phyloP scores from a whole-genome alignment of 2,888 invertebrate genomes.

The Phorcus lineatus region DNA sequence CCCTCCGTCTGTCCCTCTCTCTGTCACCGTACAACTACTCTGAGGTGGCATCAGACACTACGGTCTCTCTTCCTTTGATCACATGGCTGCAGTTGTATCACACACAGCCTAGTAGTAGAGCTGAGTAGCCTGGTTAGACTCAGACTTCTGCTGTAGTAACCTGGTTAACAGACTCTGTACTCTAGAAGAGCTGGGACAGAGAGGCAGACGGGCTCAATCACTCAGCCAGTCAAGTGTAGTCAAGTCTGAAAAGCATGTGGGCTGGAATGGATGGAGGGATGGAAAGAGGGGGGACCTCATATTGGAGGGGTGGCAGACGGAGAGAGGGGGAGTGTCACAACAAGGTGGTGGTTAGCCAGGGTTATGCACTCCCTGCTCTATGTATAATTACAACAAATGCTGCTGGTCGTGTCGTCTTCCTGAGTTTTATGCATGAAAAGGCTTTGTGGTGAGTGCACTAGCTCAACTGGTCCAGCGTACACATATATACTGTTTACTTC shows the following conservation, averaged over 20 bases:
- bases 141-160: too few species aligned
- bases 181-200: not conserved
- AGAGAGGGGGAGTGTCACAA: not conserved
- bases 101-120: not conserved
- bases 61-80: not conserved
- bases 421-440: not conserved
- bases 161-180: too few species aligned
- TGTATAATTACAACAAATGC: constrained; percentile 16
- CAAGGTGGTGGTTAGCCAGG: too few species aligned
- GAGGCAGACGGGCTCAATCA: not conserved
- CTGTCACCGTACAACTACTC: not conserved
- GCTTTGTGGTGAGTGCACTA: not conserved
- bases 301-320: not conserved
- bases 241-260: not conserved
- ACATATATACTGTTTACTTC: not conserved
- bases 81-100: not conserved
- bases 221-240: constrained; percentile 2
- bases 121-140: not conserved
- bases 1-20: too few species aligned
- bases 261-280: not conserved
- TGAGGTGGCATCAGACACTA: not conserved
- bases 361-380: not conserved
- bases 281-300: not conserved
- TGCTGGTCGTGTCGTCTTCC: not conserved
- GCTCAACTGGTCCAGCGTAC: not conserved